A percentile compares a stretch with the other conserved stretches of the same genome.
These are phyloP conservation scores for Aporophyla nigra DNA, from an alignment of 2,888 invertebrate genomes.

Conservation along the genomic window DNA sequence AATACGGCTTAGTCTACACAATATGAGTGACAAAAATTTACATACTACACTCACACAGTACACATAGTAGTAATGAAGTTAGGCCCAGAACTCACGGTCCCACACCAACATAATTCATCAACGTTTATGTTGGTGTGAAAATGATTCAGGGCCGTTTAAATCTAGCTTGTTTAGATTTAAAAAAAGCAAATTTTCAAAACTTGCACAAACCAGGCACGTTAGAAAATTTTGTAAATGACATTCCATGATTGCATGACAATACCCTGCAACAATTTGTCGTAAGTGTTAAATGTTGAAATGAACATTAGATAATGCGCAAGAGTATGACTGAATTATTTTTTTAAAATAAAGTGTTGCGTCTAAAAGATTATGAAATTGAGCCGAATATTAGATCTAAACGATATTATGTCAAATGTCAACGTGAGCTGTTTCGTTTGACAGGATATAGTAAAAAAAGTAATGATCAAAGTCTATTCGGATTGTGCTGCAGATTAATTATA, in stretches of 20 bases:
- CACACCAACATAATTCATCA: conserved; percentile 53
- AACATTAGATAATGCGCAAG: conserved; percentile 47
- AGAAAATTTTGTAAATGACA: conserved; percentile 57
- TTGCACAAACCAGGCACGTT: conserved; percentile 59
- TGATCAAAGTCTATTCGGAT: conserved; percentile 11
- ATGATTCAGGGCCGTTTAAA: conserved; percentile 24
- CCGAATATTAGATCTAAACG: conserved; percentile 65
- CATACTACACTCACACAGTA: conserved; percentile 66
- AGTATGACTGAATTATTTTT: conserved; percentile 41
- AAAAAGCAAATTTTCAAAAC: conserved; percentile 53
- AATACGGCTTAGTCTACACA: conserved; percentile 68
- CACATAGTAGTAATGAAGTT: conserved; percentile 56
- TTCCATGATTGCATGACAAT: conserved; percentile 77
- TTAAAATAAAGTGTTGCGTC: conserved; percentile 46
- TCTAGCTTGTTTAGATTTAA: conserved; percentile 35
- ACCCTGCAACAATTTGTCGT: conserved; percentile 76
- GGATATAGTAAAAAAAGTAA: conserved; percentile 42
- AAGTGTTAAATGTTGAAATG: conserved; percentile 55
- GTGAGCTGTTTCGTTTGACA: conserved; percentile 21
- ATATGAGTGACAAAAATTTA: conserved; percentile 68
- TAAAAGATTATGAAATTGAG: conserved; percentile 68
- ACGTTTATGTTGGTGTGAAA: conserved; percentile 35
- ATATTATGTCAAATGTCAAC: conserved; percentile 56
- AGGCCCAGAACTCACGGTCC: conserved; percentile 51
- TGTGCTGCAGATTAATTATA: not conserved